A percentile compares a stretch with the other conserved stretches of the same genome.
Conservation (phyloP, 2,113 vertebrate genomes). For the Erythrocercus mccallii region DNA sequence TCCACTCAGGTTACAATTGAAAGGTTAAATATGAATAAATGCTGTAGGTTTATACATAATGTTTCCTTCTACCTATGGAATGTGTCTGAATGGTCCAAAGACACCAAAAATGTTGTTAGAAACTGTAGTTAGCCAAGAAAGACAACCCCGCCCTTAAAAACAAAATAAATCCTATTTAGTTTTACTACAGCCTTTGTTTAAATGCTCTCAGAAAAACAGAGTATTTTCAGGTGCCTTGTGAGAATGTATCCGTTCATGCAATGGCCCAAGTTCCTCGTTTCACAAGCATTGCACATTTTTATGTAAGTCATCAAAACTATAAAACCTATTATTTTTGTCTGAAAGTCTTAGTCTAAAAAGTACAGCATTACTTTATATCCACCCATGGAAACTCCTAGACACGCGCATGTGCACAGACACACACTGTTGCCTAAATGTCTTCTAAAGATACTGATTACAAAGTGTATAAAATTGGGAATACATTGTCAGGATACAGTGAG, state of each 20-base stretch:
- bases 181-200: not conserved
- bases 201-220: not conserved
- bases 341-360: conserved; percentile 49
- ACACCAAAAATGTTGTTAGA: conserved; percentile 7
- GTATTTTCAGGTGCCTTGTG: not conserved
- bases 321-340: conserved; percentile 24
- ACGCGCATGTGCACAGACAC: conserved; percentile 6
- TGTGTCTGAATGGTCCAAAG: conserved; percentile 11
- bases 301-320: conserved; percentile 25
- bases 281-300: conserved; percentile 35
- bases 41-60: conserved; percentile 33
- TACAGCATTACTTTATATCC: conserved; percentile 40
- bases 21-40: conserved; percentile 55
- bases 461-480: conserved; percentile 63
- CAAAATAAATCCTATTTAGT: not conserved
- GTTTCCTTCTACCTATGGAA: conserved; percentile 36
- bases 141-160: not conserved
- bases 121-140: not conserved
- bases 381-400: conserved; percentile 19
- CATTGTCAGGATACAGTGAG: conserved; percentile 54
- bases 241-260: conserved; percentile 28
- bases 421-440: conserved; percentile 60
- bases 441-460: conserved; percentile 71
- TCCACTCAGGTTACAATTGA: not conserved
- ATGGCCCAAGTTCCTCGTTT: conserved; percentile 21